These are phyloP conservation scores for Bombyx mandarina DNA, from an alignment of 1,140 invertebrate genomes.

Conservation along the genomic window DNA sequence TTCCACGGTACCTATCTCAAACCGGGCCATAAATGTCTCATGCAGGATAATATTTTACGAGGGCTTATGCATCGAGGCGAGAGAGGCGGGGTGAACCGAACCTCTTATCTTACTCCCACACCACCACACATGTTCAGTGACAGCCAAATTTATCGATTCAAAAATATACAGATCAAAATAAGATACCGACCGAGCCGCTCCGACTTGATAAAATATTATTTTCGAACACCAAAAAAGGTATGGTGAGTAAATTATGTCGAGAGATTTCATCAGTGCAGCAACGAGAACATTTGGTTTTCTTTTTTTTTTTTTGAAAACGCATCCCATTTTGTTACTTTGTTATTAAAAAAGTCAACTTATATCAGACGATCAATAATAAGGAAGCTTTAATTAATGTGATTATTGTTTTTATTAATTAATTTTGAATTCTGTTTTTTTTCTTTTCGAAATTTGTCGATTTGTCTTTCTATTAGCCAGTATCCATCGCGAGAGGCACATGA, in stretches of 20 bases:
- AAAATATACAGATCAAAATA: conserved; percentile 61
- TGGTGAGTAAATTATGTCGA: conserved; percentile 16
- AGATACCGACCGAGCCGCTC: conserved; percentile 29
- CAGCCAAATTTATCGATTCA: conserved; percentile 67
- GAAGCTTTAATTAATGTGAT: no score
- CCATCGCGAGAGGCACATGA: no score
- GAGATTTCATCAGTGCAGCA: conserved; percentile 5
- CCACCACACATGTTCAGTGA: conserved; percentile 63
- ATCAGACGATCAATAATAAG: no score
- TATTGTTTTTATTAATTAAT: no score
- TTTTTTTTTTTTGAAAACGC: no score
- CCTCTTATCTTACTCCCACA: conserved; percentile 41
- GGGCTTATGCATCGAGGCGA: conserved; percentile 36
- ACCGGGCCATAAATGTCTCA: conserved; percentile 56
- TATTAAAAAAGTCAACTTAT: no score
- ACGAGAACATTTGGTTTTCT: not conserved
- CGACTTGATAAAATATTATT: conserved; percentile 35
- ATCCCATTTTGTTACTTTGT: no score
- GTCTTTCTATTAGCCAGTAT: no score
- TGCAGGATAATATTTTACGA: conserved; percentile 66
- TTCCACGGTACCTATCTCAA: conserved; percentile 59
- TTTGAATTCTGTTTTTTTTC: no score
- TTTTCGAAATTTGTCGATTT: no score
- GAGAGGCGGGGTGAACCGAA: conserved; percentile 28
- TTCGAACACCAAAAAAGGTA: conserved; percentile 12